phyloP scores from a whole-genome alignment of 2,888 invertebrate species.

The Micoletzkya japonica region DNA sequence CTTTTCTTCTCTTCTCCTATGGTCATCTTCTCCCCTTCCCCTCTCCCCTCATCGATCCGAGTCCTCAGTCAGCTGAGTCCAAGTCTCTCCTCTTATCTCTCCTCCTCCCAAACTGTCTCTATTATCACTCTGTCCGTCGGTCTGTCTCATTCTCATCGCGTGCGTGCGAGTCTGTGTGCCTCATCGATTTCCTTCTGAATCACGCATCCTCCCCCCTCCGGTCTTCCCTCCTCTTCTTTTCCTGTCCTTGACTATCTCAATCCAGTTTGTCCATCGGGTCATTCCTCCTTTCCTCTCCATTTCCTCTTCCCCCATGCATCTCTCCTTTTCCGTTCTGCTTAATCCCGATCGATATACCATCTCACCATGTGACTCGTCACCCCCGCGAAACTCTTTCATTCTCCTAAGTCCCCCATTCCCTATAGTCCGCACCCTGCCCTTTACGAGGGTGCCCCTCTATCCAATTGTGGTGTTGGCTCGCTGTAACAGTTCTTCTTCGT shows the following conservation, averaged over 20 bases:
- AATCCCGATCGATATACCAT: too few relatives aligned
- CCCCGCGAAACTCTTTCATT: too few relatives aligned
- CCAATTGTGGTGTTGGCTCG: neutral
- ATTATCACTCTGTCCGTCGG: neutral
- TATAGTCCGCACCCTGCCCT: too few relatives aligned
- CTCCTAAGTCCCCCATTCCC: too few relatives aligned
- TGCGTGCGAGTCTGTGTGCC: neutral
- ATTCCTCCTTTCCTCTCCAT: too few relatives aligned
- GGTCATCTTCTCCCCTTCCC: conserved; percentile 3
- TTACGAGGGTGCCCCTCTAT: too few relatives aligned
- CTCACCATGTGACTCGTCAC: too few relatives aligned
- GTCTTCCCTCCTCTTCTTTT: neutral
- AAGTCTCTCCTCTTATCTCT: neutral
- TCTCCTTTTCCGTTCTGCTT: neutral
- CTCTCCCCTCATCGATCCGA: conserved; percentile 1
- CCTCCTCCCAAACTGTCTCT: neutral
- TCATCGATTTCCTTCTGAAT: neutral
- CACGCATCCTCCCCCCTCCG: neutral
- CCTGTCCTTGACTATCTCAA: too few relatives aligned
- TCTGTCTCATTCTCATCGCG: neutral
- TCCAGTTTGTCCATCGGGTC: too few relatives aligned
- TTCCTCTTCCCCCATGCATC: neutral
- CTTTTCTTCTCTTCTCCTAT: neutral
- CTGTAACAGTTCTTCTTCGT: neutral
- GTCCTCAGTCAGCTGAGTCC: neutral